phyloP scores from a whole-genome alignment of 2,888 invertebrate species.

The Dynastes maya region DNA sequence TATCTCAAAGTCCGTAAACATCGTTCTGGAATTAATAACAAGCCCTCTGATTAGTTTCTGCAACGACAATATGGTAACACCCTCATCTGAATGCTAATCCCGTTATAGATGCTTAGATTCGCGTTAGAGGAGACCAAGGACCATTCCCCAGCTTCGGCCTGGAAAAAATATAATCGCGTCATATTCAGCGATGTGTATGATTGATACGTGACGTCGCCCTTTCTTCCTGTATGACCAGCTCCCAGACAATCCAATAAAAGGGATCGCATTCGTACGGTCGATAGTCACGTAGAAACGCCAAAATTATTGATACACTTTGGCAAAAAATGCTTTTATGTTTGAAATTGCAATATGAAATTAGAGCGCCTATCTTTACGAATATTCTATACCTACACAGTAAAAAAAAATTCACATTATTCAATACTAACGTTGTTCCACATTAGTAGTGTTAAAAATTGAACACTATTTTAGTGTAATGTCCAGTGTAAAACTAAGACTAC shows the following conservation, averaged over 20 bases:
- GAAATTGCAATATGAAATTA: too few species aligned
- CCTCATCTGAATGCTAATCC: conserved; percentile 61
- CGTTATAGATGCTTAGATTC: conserved; percentile 50
- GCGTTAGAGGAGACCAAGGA: conserved; percentile 30
- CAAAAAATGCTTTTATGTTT: too few species aligned
- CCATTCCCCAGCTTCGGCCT: background rate
- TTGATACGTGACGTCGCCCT: conserved; percentile 38
- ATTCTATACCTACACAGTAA: too few species aligned
- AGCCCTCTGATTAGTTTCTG: conserved; percentile 56
- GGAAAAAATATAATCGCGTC: conserved; percentile 35
- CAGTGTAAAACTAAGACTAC: too few species aligned
- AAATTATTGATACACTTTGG: too few species aligned
- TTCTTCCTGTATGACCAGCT: conserved; percentile 1
- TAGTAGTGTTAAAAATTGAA: too few species aligned
- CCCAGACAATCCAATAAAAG: background rate
- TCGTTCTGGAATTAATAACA: conserved; percentile 54
- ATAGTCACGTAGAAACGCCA: too few species aligned
- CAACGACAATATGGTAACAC: conserved; percentile 60
- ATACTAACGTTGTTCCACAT: too few species aligned
- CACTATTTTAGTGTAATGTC: too few species aligned
- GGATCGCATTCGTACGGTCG: too few species aligned
- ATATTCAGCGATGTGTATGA: conserved; percentile 37
- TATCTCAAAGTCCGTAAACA: conserved; percentile 13
- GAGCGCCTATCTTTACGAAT: too few species aligned
- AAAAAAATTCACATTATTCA: too few species aligned